These are phyloP conservation scores for Anser brachyrhynchus DNA, from an alignment of 2,113 vertebrate genomes.

Conservation along the genomic window DNA sequence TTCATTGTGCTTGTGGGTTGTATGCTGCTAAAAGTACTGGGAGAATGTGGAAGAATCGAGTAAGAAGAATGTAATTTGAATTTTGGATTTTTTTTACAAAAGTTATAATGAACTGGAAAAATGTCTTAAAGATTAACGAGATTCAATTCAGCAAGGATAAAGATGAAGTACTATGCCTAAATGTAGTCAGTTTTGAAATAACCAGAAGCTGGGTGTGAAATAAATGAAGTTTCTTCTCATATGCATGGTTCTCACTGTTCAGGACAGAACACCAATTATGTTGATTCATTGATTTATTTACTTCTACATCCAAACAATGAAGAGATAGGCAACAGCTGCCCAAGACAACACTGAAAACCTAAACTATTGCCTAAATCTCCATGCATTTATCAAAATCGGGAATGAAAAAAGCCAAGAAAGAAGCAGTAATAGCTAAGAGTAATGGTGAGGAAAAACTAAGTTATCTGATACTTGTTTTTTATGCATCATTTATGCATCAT, in stretches of 20 bases:
- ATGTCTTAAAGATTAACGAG: not conserved
- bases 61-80: not conserved
- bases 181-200: not conserved
- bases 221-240: not conserved
- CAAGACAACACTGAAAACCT: not conserved
- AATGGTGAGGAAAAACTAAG: constrained; percentile 11
- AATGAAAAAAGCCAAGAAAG: not conserved
- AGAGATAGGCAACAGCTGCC: not conserved
- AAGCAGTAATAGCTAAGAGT: not conserved
- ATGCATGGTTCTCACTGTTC: rapidly evolving
- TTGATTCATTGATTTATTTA: not conserved
- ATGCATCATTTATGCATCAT: not conserved
- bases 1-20: not conserved
- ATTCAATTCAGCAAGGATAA: not conserved
- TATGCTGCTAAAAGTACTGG: not conserved
- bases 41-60: not conserved
- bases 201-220: not conserved
- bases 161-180: not conserved
- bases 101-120: not conserved
- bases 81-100: not conserved
- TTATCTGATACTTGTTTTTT: not conserved
- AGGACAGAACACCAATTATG: not conserved
- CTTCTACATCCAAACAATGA: not conserved
- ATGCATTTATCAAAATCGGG: not conserved
- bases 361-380: not conserved